Base-by-base conservation (phyloP, 1,140 invertebrate species). In the Drosophila willistoni region DNA sequence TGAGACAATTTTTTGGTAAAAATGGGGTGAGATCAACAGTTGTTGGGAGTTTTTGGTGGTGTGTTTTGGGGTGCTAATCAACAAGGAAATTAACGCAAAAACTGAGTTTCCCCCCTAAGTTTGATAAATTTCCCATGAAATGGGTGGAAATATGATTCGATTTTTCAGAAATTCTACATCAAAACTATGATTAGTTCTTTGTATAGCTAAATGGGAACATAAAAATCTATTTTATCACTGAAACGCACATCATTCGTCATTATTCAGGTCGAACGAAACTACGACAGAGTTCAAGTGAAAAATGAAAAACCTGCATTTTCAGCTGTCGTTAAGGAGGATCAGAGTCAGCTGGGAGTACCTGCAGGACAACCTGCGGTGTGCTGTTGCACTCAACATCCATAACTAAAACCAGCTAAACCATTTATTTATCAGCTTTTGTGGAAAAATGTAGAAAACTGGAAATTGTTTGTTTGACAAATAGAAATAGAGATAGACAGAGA, bases 141-240 rank as follows among this genome's bases (percentile, higher is more conserved):
- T 47, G 14, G 7, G 7, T 7, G 2, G 14, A 22, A 51, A 22
- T 51, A 22, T 22, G 5, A 1, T 51, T 51, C 10, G 3, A 47
- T 22, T 22, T 51, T 51, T 12, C 10, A 19, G 14, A 59, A 39
- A 10, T 29, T 29, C 29, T 29, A 29, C 29, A 59, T 12, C 51
- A 60, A 63, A 64, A 65, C 17, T 6, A 47, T 54, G n/a, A 62
- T 68, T 80, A 66, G 1, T 29, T 29, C 29, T 65, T 34, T 57
- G 36, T 66, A 54, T 17, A 9, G 9, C 1, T 13, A 17, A 17
- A 14, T 47, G 44, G 14, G 9, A 84, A 84, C 81, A 81, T 54
- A 56, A 56, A 59, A 78, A 85, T 81, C 82, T 74, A 74, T 81
- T 80, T 81, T 78, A 77, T 85, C 81, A 74, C 13, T 77, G 63